Conservation (phyloP, 2,113 vertebrate species). For the Leptosomus discolor region DNA sequence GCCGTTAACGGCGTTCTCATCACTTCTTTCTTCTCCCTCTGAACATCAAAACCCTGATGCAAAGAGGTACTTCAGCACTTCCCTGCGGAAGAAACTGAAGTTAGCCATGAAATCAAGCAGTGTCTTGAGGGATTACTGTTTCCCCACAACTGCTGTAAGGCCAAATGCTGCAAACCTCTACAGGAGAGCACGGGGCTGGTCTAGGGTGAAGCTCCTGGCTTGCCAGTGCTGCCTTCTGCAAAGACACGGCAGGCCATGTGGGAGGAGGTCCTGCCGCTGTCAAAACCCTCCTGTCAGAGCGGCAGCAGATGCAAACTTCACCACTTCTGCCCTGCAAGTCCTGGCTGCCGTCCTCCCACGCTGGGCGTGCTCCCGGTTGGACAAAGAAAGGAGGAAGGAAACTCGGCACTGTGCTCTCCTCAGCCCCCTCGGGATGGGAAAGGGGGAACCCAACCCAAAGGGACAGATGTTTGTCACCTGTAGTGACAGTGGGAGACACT, state of each 20-base stretch:
- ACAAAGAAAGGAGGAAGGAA: background rate
- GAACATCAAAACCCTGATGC: background rate
- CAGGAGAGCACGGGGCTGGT: background rate
- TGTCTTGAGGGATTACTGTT: background rate
- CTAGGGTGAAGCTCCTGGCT: background rate
- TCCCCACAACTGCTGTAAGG: background rate
- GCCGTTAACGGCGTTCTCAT: background rate
- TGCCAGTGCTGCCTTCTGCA: background rate
- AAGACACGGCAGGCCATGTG: background rate
- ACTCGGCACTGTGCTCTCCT: background rate
- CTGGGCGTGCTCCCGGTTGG: background rate
- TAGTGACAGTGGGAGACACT: background rate
- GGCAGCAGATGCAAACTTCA: background rate
- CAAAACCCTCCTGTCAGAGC: background rate
- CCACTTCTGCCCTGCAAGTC: background rate
- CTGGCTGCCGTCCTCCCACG: background rate
- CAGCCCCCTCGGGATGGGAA: background rate
- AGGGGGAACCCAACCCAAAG: background rate
- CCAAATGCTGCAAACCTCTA: background rate
- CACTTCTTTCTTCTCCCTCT: background rate
- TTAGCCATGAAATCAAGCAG: background rate
- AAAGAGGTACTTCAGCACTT: background rate
- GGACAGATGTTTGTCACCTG: background rate
- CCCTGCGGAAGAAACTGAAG: background rate
- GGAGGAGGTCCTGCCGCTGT: background rate